Conservation (phyloP, 2,888 invertebrate species). For the Dicranocentrus wangi region DNA sequence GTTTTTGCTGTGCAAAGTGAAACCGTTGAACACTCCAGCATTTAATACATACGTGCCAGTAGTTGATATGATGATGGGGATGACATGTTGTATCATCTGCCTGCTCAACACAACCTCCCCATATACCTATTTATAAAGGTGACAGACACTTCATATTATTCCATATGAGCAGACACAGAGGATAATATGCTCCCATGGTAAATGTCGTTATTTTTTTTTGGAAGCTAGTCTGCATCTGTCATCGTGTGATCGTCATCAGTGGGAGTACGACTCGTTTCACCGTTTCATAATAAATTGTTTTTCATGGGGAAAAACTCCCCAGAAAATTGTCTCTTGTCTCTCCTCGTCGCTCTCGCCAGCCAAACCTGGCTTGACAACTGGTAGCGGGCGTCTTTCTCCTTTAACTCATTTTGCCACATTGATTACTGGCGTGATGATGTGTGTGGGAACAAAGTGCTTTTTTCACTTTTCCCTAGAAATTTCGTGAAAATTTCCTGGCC, state of each 20-base stretch:
- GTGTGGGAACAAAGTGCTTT: background rate
- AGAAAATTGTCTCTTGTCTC: conserved; percentile 15
- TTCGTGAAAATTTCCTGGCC: background rate
- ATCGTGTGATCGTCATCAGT: conserved; percentile 19
- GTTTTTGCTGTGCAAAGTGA: conserved; percentile 2
- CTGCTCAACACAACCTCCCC: background rate
- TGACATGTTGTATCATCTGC: conserved; percentile 19
- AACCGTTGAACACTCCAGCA: conserved; percentile 9
- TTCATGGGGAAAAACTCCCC: background rate
- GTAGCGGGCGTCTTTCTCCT: background rate
- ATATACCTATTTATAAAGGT: too few relatives aligned
- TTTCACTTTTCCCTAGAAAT: background rate
- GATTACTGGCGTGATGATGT: background rate
- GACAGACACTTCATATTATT: too few relatives aligned
- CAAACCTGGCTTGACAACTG: conserved; percentile 3
- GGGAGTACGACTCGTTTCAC: background rate
- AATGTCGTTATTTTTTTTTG: too few relatives aligned
- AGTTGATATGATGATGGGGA: conserved; percentile 1
- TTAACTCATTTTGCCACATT: background rate
- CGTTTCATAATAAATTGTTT: conserved; percentile 10
- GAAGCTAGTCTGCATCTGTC: conserved; percentile 28
- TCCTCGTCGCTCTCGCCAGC: too few relatives aligned
- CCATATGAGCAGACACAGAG: too few relatives aligned
- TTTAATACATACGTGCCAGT: background rate
- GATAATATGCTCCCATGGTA: too few relatives aligned